These are phyloP conservation scores for Cirrhinus mrigala DNA, from an alignment of 2,797 vertebrate genomes.

Conservation along the genomic window DNA sequence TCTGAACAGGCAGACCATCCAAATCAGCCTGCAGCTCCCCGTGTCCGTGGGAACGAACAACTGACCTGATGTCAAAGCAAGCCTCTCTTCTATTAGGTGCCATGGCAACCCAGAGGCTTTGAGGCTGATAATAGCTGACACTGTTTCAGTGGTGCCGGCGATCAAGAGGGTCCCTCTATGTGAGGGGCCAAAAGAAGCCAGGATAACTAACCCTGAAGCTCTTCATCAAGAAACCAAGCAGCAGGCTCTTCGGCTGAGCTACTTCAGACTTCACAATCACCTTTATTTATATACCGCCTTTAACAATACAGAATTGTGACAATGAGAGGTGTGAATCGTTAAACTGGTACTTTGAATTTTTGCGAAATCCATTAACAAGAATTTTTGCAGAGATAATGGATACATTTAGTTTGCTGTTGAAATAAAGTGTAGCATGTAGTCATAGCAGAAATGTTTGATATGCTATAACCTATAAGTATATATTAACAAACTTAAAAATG, in stretches of 20 bases:
- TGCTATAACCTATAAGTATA: background rate
- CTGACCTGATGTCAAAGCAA: slow-evolving; percentile 48
- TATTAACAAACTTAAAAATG: background rate
- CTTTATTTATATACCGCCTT: no score
- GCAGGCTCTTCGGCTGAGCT: slow-evolving; percentile 31
- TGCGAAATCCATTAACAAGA: background rate
- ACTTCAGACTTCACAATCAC: slow-evolving; percentile 49
- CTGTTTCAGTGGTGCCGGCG: slow-evolving; percentile 42
- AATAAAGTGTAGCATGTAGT: background rate
- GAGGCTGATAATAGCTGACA: slow-evolving; percentile 60
- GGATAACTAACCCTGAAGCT: slow-evolving; percentile 45
- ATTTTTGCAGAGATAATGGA: background rate
- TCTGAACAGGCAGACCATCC: slow-evolving; percentile 42
- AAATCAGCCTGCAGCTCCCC: slow-evolving; percentile 34
- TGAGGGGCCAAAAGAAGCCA: slow-evolving; percentile 20
- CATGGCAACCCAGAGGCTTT: slow-evolving; percentile 60
- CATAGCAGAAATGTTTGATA: background rate
- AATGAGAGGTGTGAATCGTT: slow-evolving; percentile 2
- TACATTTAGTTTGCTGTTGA: slow-evolving; percentile 5
- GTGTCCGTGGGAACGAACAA: slow-evolving; percentile 52
- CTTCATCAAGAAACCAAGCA: slow-evolving; percentile 45
- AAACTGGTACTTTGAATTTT: slow-evolving; percentile 12
- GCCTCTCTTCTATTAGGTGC: slow-evolving; percentile 47
- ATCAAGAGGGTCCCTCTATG: slow-evolving; percentile 42
- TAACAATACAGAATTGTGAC: no score